Base-by-base conservation (phyloP, 2,888 invertebrate genomes). In the Megaustenia siamemsis region DNA sequence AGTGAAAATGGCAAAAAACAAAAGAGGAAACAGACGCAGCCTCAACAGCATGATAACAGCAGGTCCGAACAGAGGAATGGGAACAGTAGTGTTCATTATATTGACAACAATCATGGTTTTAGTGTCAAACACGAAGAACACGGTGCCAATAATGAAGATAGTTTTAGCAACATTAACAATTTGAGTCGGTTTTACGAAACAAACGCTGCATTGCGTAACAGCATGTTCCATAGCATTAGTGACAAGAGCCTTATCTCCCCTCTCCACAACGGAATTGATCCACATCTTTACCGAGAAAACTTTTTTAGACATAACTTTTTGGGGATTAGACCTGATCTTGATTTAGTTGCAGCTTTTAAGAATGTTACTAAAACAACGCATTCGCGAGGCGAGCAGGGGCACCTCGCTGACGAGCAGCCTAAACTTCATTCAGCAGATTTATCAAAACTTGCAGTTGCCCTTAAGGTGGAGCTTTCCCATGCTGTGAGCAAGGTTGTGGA, bases 391-490 rank as follows among this genome's bases (percentile, higher is more conserved):
- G 85, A 85, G 6, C 38, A 66, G 83, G 86, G 84, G 81, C 79
- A 43, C 81, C 78, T 71, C 81, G 71, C 77, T 63, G 87, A 78
- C 69, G 82, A 66, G 82, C 86, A 78, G 81, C 86, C 76, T 86
- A 87, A 87, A 87, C 83, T 45, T 83, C 85, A 84, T 87, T 83
- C 89, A 86, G 82, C 95, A 81, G 98, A 98, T 92, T 95, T 98
- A 12, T 97, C 98, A 93, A 97, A 97, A 82, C 95, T 99, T 79
- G 97, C 98, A n/a, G 97, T 98, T 92, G 96, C 97, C 83, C 95
- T 99, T 8, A 98, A 98, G 95, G 96, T 96, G 80, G 98, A 98
- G 95, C 97, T 98, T 71, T 87, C 89, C 71, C 90, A 90, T 78
- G 90, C 90, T n/a, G 89, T 91, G 32, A 89, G 88, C 85, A 87